Evolutionary conservation across 2,113 vertebrate genomes (phyloP), one percentile per base, ranked within the genome.

Genomic region (Anoplopoma fimbria): DNA sequence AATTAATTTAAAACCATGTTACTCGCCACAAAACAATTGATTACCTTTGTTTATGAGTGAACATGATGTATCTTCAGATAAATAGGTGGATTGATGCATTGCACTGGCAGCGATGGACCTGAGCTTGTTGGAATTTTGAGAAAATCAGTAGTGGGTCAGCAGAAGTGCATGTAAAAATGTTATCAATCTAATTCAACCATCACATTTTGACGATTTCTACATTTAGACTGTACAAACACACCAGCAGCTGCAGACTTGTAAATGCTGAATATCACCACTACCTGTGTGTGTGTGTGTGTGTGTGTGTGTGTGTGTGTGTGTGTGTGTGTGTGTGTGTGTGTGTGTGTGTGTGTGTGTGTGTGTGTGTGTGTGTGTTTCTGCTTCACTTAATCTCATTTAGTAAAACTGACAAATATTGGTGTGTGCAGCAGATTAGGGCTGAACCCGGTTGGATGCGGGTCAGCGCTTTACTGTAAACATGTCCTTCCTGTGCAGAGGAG

Each of bases 311-410:
- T 60, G 67, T n/a, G 65, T 85, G 60, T 61, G 67, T 38, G 63
- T 63, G 64, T 61, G 68, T 57, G 40, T 29, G 67, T 64, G 67
- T 86, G 57, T 65, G 69, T 34, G 58, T 64, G 60, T 79, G 68
- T 53, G 76, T 40, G 76, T 79, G 77, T 68, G 36, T 60, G 67
- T n/a, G 65, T 85, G 60, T 61, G 67, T 38, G 63, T 63, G 64
- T 61, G 68, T 57, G 40, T 29, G 67, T 55, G 55, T 57, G 77
- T 75, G 17, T 27, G 73, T 82, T 90, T 87, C 82, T 76, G 87
- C 79, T 83, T 85, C 85, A 72, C 69, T 87, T 91, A 80, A 85
- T 91, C 84, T 81, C 84, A 85, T 89, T 89, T 83, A 91, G 87
- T 69, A 75, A 83, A 87, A 87, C 79, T 85, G 87, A 89, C 87